A percentile compares a stretch with the other conserved stretches of the same genome.
These are phyloP conservation scores for Martes martes DNA, from an alignment of 2,113 vertebrate species.

Conservation along the genomic window DNA sequence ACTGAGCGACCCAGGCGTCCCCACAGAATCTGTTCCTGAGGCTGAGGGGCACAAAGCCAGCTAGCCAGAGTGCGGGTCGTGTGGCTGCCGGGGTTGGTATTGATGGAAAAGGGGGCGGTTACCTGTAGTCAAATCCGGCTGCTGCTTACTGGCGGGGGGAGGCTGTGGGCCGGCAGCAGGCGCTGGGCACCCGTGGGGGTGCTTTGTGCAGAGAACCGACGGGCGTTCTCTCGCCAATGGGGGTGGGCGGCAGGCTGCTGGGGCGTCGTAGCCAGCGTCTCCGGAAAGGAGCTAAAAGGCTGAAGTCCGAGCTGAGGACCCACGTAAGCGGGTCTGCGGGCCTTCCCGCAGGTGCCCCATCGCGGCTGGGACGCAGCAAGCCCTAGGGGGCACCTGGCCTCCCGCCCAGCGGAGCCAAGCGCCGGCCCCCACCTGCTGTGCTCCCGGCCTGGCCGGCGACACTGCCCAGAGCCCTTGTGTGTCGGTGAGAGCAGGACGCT, in stretches of 20 bases:
- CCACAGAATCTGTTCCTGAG: not conserved
- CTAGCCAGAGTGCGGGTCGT: not conserved
- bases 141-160: not conserved
- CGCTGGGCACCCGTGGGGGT: not conserved
- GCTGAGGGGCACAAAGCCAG: not conserved
- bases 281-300: not conserved
- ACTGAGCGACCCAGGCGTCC: too few relatives aligned
- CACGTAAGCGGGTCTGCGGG: not conserved
- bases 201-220: not conserved
- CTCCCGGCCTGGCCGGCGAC: not conserved
- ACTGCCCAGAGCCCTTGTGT: too few relatives aligned
- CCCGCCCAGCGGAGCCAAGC: too few relatives aligned
- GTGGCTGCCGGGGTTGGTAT: accelerated
- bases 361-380: too few relatives aligned
- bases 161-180: not conserved
- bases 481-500: accelerated
- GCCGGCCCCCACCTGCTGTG: accelerated
- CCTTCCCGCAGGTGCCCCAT: too few relatives aligned
- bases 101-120: not conserved
- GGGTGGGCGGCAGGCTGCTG: not conserved
- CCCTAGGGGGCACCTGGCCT: too few relatives aligned
- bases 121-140: not conserved
- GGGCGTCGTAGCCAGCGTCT: not conserved
- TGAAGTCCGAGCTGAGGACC: not conserved
- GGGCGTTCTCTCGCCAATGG: not conserved